Conservation (phyloP, 2,113 vertebrate species). For the Pundamilia nyererei region DNA sequence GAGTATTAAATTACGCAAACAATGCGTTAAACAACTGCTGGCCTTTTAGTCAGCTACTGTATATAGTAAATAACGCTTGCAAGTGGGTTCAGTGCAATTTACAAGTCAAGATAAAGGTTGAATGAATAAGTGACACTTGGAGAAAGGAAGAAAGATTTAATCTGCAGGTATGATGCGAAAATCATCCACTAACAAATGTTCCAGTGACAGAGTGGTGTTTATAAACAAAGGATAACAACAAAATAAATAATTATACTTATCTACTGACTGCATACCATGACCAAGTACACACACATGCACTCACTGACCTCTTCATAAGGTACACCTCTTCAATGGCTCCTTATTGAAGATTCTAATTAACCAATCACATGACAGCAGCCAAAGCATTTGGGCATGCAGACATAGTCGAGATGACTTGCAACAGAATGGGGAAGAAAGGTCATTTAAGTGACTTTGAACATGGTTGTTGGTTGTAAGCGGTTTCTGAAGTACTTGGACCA, state of each 20-base stretch:
- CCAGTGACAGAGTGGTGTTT: neutral
- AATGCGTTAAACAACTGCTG: neutral
- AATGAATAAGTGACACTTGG: neutral
- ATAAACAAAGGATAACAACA: neutral
- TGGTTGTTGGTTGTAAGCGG: neutral
- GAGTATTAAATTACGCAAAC: neutral
- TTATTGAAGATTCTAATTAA: neutral
- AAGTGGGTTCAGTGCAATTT: neutral
- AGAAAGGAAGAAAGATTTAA: neutral
- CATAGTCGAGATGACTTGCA: neutral
- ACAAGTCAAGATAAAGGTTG: neutral
- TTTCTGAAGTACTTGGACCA: neutral
- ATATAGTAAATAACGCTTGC: neutral
- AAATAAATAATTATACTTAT: neutral
- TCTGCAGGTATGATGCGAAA: neutral
- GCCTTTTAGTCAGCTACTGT: neutral
- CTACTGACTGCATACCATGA: neutral
- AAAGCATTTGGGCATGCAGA: neutral
- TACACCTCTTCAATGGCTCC: neutral
- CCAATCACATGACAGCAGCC: neutral
- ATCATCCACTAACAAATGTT: neutral
- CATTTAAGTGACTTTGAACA: neutral
- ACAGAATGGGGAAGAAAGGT: neutral
- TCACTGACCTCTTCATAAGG: neutral
- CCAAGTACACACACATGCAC: neutral